Percentiles rank a stretch among this genome's conserved stretches.
Evolutionary conservation across 2,113 vertebrate genomes (phyloP).

Genomic region (Corynorhinus townsendii): DNA sequence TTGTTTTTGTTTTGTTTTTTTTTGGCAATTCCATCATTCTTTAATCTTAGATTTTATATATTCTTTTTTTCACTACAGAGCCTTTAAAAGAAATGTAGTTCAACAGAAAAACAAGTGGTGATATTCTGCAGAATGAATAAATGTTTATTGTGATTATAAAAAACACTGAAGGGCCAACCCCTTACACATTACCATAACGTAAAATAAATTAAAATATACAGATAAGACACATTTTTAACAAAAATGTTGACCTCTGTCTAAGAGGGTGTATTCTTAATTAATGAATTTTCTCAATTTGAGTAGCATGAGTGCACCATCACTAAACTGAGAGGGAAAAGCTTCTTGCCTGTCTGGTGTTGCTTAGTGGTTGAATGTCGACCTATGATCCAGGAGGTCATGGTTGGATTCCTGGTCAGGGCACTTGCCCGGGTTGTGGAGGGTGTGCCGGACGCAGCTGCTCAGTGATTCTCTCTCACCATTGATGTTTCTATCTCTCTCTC

Average conservation of each 20-base stretch:
- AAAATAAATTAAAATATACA: not conserved
- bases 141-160: not conserved
- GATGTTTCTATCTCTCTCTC: too few relatives aligned
- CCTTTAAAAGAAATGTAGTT: constrained; percentile 45
- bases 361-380: too few relatives aligned
- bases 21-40: constrained; percentile 39
- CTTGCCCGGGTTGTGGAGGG: too few relatives aligned
- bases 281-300: not conserved
- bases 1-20: not conserved
- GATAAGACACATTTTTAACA: not conserved
- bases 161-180: not conserved
- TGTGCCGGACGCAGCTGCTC: too few relatives aligned
- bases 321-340: not conserved
- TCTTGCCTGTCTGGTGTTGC: not conserved
- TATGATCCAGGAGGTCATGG: too few relatives aligned
- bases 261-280: not conserved
- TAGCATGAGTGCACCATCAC: not conserved
- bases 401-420: too few relatives aligned
- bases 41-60: constrained; percentile 56
- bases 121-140: constrained; percentile 21
- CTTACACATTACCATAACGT: not conserved
- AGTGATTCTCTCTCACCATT: too few relatives aligned
- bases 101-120: constrained; percentile 36
- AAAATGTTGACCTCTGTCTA: not conserved
- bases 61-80: constrained; percentile 53